Base-by-base conservation (phyloP, 2,113 vertebrate genomes). In the Platysternon megacephalum region DNA sequence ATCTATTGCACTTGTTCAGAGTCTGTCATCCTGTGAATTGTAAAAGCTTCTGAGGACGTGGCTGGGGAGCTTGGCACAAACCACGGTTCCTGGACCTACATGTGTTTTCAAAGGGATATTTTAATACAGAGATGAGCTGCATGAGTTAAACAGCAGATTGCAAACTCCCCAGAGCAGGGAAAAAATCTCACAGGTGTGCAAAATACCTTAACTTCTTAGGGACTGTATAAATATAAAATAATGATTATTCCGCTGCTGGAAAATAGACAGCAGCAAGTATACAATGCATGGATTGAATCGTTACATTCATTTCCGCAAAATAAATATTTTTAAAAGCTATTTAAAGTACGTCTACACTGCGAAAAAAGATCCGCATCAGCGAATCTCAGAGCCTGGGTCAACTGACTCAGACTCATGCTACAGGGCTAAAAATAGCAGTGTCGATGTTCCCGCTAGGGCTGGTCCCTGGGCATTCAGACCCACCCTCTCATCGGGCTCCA, bases 11-110 rank as follows among this genome's bases (percentile, higher is more conserved):
- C 65, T 68, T n/a, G 65, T 35, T 68, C 65, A n/a, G n/a, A 68
- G 16, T 68, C 35, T 10, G 35, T 21, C 65, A 21, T n/a, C 65
- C 35, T 17, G 35, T 21, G 32, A 68, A 17, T 10, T 68, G 35
- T 14, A 32, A 35, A 19, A 35, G 29, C 61, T 17, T n/a, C 61
- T 19, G 32, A 65, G 29, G 7, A 61, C 6, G 13, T 61, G 32
- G 49, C 74, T 35, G 5, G 29, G 0, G 1, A 44, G 46, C 80
- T 35, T 76, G 58, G 84, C 76, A 21, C 39, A 13, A 5, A 0
- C 82, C 3, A 14, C 2, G 1, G 22, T 1, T 29, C 12, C 14
- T 2, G 26, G 32, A 21, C 39, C 56, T 3, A 42, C 12, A 39
- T 48, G 48, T 17, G 39, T 14, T 56, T 65, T 9, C 2, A 48